Base-by-base conservation (phyloP, 2,888 invertebrate species). In the Pristionchus maxplancki region DNA sequence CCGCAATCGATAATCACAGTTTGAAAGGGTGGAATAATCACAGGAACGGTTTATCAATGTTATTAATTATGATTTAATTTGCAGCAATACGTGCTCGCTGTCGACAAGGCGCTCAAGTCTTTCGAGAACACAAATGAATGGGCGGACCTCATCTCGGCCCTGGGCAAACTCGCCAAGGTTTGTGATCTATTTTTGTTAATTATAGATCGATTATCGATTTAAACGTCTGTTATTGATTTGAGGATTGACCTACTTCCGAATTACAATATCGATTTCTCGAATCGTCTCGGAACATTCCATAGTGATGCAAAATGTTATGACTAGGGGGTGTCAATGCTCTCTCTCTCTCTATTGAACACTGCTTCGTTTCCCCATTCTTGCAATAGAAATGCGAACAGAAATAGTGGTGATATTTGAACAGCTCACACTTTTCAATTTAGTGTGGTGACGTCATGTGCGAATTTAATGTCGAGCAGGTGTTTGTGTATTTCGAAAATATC, bases 121-220 rank as follows among this genome's bases (percentile, higher is more conserved):
- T 98, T 98, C 95, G 98, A 98, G 94, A 97, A 97, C 94, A 97
- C 97, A n/a, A 97, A 97, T 93, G 97, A 98, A 96, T 98, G 98
- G 98, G 97, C 97, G 88, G 98, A 98, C 95, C 96, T 98, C 87
- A 98, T 98, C 93, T 97, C 97, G 88, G 97, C 97, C 9, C 95
- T 98, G 53, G 97, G 97, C 85, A 97, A 97, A 95, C 96, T 98
- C 58, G 97, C 97, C 95, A 97, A 97, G 96, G 97, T 97, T 95
- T 92, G 93, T 87, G 62, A 58, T 91, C 50, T 44, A 78, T 48
- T 64, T 89, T 81, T 28, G 4, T 17, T 28, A 67, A 34, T 67
- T 28, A 62, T 50, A 24, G 58, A 58, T 58, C 44, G 11, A 44
- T 44, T 44, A 44, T 44, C 44, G 44, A 44, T 44, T 44, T n/a